Conservation (phyloP, 2,113 vertebrate genomes). For the Channa argus region DNA sequence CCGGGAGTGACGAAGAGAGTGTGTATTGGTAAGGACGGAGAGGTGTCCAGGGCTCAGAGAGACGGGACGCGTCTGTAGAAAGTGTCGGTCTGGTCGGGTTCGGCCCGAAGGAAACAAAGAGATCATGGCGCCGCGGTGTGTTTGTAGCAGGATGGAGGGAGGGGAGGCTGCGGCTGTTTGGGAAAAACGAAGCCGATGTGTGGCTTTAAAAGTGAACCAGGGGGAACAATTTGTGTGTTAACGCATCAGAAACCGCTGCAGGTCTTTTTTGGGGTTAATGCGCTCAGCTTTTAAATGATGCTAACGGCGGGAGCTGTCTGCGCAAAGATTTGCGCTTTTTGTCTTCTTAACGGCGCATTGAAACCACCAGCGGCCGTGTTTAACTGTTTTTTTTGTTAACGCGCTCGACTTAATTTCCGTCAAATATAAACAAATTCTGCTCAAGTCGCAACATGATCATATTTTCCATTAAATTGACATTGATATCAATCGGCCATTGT, state of each 20-base stretch:
- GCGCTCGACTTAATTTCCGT: too few relatives aligned
- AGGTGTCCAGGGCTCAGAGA: conserved; percentile 85
- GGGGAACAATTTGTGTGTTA: background rate
- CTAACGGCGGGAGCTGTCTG: background rate
- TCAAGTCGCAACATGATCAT: too few relatives aligned
- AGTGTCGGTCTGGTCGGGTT: conserved; percentile 74
- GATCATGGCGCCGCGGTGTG: conserved; percentile 86
- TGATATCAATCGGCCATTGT: background rate
- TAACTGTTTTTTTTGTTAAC: background rate
- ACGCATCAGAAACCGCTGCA: background rate
- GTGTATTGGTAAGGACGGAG: conserved; percentile 94
- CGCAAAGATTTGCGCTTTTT: conserved; percentile 41
- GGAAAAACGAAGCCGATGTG: conserved; percentile 17
- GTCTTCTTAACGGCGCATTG: background rate
- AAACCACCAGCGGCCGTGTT: background rate
- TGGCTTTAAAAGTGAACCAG: conserved; percentile 6
- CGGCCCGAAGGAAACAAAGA: conserved; percentile 83
- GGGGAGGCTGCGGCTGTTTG: conserved; percentile 76
- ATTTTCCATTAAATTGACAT: background rate
- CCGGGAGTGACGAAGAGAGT: conserved; percentile 96
- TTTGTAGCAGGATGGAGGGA: conserved; percentile 79
- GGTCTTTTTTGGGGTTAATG: background rate
- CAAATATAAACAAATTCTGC: too few relatives aligned
- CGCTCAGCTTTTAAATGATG: background rate
- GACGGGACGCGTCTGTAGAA: conserved; percentile 72